These are phyloP conservation scores for Mycalesis mineus DNA, from an alignment of 2,888 invertebrate genomes.

Conservation along the genomic window DNA sequence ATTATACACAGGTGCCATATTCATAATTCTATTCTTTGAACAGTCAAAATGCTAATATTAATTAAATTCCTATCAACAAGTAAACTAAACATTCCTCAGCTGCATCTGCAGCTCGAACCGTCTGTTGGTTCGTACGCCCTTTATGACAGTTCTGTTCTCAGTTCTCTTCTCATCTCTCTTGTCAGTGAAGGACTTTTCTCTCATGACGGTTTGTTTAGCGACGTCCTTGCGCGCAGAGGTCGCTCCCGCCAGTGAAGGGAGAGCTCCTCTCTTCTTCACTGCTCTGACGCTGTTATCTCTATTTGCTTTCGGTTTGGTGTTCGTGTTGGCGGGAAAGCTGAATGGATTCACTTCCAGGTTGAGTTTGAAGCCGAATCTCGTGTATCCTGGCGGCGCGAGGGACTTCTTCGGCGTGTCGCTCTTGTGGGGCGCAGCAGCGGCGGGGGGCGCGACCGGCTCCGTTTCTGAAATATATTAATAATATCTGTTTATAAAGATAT, in stretches of 20 bases:
- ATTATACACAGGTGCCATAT: no score
- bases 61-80: no score
- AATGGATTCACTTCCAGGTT: constrained; percentile 64
- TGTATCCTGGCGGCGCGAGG: constrained; percentile 46
- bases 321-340: constrained; percentile 43
- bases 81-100: constrained; percentile 68
- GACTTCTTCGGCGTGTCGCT: constrained; percentile 40
- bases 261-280: constrained; percentile 32
- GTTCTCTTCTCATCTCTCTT: constrained; percentile 50
- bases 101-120: constrained; percentile 86
- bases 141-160: constrained; percentile 71
- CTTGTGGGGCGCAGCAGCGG: constrained; percentile 38
- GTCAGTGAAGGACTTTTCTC: constrained; percentile 57
- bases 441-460: constrained; percentile 29
- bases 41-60: no score
- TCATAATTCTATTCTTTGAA: no score
- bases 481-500: no score
- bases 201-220: constrained; percentile 56
- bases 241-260: constrained; percentile 48
- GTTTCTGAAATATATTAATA: constrained; percentile 31
- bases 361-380: constrained; percentile 72
- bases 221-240: constrained; percentile 43
- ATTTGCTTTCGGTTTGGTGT: constrained; percentile 34
- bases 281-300: background rate
- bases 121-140: constrained; percentile 84